Conservation (phyloP, 2,113 vertebrate genomes). For the Myiozetetes cayanensis region DNA sequence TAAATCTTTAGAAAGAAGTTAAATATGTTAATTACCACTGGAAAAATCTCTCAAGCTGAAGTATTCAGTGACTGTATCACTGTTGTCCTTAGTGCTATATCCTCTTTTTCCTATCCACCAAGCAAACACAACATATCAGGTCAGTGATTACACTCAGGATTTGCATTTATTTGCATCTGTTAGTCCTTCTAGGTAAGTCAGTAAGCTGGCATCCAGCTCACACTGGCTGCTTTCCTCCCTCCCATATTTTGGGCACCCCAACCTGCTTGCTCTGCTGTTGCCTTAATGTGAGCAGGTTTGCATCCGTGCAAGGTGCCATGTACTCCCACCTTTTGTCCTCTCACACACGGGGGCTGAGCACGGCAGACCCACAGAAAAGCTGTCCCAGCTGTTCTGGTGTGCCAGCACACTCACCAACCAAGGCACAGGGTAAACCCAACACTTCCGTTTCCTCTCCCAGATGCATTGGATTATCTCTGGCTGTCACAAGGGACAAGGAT, state of each 20-base stretch:
- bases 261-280: background rate
- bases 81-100: background rate
- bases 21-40: slow-evolving; percentile 65
- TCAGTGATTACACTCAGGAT: background rate
- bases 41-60: slow-evolving; percentile 49
- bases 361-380: background rate
- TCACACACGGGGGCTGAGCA: rapidly evolving
- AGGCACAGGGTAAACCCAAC: rapidly evolving
- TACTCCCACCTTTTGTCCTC: background rate
- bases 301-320: background rate
- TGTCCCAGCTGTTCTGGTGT: background rate
- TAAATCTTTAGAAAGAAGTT: slow-evolving; percentile 64
- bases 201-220: background rate
- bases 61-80: background rate
- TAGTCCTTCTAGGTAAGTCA: background rate
- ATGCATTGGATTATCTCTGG: background rate
- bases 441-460: background rate
- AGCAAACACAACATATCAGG: background rate
- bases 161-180: slow-evolving; percentile 13
- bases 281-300: background rate
- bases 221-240: background rate
- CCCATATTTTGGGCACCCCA: rapidly evolving
- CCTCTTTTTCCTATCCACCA: background rate
- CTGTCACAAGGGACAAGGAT: background rate
- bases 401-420: background rate